These are phyloP conservation scores for Kryptolebias ocellatus DNA, from an alignment of 2,797 vertebrate genomes.

Conservation along the genomic window DNA sequence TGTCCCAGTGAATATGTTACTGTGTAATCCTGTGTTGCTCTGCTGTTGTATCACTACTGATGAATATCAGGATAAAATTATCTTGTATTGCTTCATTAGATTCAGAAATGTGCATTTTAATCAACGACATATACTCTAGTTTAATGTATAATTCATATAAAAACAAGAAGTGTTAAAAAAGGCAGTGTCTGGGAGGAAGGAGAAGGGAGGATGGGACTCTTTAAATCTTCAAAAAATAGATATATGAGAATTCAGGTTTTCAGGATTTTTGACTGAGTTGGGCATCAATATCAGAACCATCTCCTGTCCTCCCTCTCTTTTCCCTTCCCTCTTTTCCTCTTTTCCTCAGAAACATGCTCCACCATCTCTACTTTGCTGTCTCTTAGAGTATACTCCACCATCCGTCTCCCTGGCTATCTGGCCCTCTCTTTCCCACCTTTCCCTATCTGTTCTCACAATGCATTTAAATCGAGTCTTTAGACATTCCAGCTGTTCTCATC, in stretches of 20 bases:
- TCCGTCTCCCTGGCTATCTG: conserved; percentile 70
- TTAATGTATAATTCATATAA: conserved; percentile 2
- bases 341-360: conserved; percentile 51
- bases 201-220: neutral
- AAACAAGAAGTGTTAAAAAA: neutral
- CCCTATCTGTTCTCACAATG: conserved; percentile 73
- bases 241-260: conserved; percentile 35
- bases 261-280: conserved; percentile 63
- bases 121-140: conserved; percentile 17
- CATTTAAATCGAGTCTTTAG: conserved; percentile 80
- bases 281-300: conserved; percentile 57
- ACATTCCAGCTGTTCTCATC: conserved; percentile 58
- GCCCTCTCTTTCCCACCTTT: conserved; percentile 52
- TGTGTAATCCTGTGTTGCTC: conserved; percentile 32
- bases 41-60: conserved; percentile 32
- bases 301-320: conserved; percentile 23
- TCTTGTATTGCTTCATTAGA: conserved; percentile 36
- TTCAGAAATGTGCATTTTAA: conserved; percentile 36
- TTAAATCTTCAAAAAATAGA: conserved; percentile 43
- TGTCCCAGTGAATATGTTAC: conserved; percentile 34
- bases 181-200: neutral
- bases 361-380: conserved; percentile 67
- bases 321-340: conserved; percentile 29
- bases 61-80: conserved; percentile 40
- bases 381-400: conserved; percentile 64